These are phyloP conservation scores for Sphecodes monilicornis DNA, from an alignment of 2,888 invertebrate species.

Conservation along the genomic window DNA sequence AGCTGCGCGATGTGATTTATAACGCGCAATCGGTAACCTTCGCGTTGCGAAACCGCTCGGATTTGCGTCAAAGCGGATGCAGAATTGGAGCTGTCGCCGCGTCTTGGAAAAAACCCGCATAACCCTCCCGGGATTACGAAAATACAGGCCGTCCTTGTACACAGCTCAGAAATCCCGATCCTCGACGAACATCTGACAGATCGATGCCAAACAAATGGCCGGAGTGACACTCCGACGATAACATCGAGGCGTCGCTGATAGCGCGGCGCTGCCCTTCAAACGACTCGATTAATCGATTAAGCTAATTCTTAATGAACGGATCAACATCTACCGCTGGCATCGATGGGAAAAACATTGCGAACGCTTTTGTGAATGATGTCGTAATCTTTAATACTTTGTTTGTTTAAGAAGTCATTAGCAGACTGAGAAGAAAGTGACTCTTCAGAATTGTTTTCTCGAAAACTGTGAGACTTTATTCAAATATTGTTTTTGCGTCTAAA, in stretches of 20 bases:
- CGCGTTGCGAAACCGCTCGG: constrained; percentile 38
- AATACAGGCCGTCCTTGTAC: neutral
- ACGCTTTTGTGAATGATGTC: no score
- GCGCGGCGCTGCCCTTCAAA: neutral
- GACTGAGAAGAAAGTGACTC: no score
- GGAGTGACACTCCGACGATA: neutral
- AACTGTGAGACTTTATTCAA: no score
- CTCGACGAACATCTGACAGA: neutral
- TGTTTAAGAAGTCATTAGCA: no score
- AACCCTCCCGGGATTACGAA: neutral
- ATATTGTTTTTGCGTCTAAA: no score
- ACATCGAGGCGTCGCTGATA: neutral
- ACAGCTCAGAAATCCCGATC: neutral
- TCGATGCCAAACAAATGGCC: neutral
- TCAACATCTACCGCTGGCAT: neutral
- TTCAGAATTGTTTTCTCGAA: no score
- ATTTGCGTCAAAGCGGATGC: constrained; percentile 38
- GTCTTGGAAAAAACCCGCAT: neutral
- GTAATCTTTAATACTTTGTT: no score
- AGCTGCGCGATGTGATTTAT: constrained; percentile 44
- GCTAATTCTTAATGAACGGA: neutral
- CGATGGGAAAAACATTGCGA: no score
- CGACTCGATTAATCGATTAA: neutral
- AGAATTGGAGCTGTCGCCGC: constrained; percentile 3
- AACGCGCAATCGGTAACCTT: constrained; percentile 50